Evolutionary conservation across 2,888 invertebrate genomes (phyloP).

Genomic region (Anoplius nigerrimus): DNA sequence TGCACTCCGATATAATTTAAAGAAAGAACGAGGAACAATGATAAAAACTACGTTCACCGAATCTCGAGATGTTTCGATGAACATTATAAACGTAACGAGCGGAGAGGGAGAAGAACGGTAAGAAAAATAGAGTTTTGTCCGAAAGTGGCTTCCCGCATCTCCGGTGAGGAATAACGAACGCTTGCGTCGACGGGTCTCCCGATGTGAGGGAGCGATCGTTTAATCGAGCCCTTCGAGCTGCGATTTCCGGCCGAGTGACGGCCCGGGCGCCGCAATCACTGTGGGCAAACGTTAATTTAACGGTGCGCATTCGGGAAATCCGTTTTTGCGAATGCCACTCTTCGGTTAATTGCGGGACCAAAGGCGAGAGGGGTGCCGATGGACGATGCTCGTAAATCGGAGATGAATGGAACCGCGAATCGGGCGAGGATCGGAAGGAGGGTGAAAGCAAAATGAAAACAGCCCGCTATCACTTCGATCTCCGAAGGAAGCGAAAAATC

Average conservation of each 20-base stretch:
- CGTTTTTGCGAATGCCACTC: conserved; percentile 65
- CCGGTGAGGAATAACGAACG: conserved; percentile 26
- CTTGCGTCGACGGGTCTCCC: conserved; percentile 10
- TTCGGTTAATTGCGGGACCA: conserved; percentile 61
- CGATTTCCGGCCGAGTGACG: conserved; percentile 59
- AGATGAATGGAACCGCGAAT: not conserved
- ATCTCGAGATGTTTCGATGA: too few relatives aligned
- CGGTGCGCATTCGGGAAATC: conserved; percentile 68
- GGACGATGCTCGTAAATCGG: not conserved
- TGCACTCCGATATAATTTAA: too few relatives aligned
- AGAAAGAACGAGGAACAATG: too few relatives aligned
- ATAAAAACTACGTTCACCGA: too few relatives aligned
- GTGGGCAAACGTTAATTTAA: conserved; percentile 70
- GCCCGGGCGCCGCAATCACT: conserved; percentile 60
- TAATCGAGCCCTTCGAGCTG: conserved; percentile 57
- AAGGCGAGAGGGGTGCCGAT: conserved; percentile 9
- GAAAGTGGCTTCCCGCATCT: too few relatives aligned
- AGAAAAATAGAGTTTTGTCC: too few relatives aligned
- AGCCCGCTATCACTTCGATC: too few relatives aligned
- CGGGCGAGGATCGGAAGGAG: not conserved
- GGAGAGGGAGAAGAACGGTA: too few relatives aligned
- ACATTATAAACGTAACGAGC: too few relatives aligned
- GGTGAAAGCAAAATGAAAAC: too few relatives aligned
- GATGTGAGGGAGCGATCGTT: conserved; percentile 54
- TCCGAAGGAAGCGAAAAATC: too few relatives aligned